Evolutionary conservation across 2,888 invertebrate genomes (phyloP).

Genomic region (Euzetes globulus): DNA sequence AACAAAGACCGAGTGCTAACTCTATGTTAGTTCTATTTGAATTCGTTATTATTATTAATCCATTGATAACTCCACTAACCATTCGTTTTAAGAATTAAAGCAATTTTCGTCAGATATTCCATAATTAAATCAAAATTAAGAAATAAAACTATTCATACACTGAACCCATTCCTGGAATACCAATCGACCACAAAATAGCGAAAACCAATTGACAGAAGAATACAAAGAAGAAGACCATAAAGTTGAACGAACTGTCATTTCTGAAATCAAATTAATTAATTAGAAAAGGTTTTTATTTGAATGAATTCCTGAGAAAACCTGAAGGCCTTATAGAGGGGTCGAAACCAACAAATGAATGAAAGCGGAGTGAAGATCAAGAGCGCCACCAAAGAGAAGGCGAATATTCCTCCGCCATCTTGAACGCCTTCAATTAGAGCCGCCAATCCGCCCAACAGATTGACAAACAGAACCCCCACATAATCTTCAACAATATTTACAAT

Average conservation of each 20-base stretch:
- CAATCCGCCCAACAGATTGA: slow-evolving; percentile 79
- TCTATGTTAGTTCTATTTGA: not conserved
- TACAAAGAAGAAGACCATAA: slow-evolving; percentile 99
- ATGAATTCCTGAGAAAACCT: slow-evolving; percentile 50
- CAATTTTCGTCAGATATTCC: not conserved
- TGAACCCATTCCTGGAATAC: slow-evolving; percentile 72
- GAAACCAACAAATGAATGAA: slow-evolving; percentile 97
- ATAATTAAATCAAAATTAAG: not conserved
- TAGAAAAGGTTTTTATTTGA: not conserved
- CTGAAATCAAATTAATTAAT: slow-evolving; percentile 51
- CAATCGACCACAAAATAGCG: slow-evolving; percentile 77
- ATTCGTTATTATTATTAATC: slow-evolving; percentile 1
- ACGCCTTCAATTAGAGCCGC: slow-evolving; percentile 55
- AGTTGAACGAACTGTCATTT: slow-evolving; percentile 97
- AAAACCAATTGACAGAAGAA: slow-evolving; percentile 92
- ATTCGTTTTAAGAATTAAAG: not conserved
- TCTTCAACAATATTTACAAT: slow-evolving; percentile 59
- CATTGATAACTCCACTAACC: slow-evolving; percentile 31
- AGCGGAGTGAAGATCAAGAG: slow-evolving; percentile 85
- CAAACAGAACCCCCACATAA: slow-evolving; percentile 73
- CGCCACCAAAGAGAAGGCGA: slow-evolving; percentile 83
- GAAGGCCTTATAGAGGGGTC: slow-evolving; percentile 98
- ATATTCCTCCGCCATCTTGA: slow-evolving; percentile 54
- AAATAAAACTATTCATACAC: slow-evolving; percentile 58
- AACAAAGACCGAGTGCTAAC: not conserved